Evolutionary conservation across 2,113 vertebrate species (phyloP), one percentile per base, ranked within the genome.

Genomic region (Oreotragus oreotragus): DNA sequence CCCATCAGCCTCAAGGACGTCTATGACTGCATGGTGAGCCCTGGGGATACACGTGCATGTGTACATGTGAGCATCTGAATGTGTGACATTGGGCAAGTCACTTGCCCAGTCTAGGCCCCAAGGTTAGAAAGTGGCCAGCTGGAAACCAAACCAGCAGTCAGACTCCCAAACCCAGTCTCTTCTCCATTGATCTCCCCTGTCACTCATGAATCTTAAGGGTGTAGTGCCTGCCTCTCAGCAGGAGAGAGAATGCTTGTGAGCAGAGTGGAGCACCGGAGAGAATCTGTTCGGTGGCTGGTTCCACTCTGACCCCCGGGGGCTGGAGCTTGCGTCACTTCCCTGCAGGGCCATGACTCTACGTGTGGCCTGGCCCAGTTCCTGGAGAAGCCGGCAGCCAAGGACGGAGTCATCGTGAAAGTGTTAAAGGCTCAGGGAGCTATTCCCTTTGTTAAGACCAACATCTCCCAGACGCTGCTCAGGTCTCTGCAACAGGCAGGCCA

Each of bases 341-440:
- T 91, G 27, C 92, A 99, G 99, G 99, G 99, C 12, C 98, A 99
- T 12, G 98, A 99, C 95, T 98, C 96, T 0, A 98, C 98, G 1
- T 99, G 99, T 88, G 99, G 99, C 33, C 87, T 99, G 12, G 12
- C 98, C 45, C 92, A 98, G 13, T 98, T 98, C 87, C 93, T 99
- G 94, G 98, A 96, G 30, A 88, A 98, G 66, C 97, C 95, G 0
- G 94, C 39, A 1, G 73, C 98, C 79, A 96, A 98, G 30, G 99
- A 99, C 77, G 98, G 98, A 0, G 98, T 99, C 64, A 30, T 99
- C 30, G 99, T 99, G 76, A 96, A 99, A 86, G 99, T 99, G 62
- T 96, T 99, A 94, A 99, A 99, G 98, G 99, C 77, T 84, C 99
- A 99, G 92, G 99, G 99, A 64, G 99, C 99, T 15, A 98, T 99